Percentiles rank a stretch among this genome's conserved stretches.
Conservation (phyloP, 2,888 invertebrate genomes). For the Julus scandinavius region DNA sequence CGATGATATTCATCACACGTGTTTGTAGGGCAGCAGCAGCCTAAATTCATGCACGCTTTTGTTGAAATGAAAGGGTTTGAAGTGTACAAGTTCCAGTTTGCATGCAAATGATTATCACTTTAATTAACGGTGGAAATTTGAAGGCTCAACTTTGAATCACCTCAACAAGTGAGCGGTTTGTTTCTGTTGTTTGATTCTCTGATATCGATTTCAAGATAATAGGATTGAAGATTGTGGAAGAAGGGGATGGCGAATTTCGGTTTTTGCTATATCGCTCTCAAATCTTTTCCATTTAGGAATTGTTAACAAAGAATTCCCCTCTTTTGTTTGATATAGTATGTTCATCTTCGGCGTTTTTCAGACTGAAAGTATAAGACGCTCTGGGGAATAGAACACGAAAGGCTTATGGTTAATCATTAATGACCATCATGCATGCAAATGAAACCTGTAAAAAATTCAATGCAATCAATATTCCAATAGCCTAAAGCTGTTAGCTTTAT, state of each 20-base stretch:
- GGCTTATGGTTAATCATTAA: conserved; percentile 12
- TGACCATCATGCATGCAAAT: background rate
- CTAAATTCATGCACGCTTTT: background rate
- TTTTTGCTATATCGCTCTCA: background rate
- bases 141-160: background rate
- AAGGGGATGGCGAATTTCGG: background rate
- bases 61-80: background rate
- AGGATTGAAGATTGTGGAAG: background rate
- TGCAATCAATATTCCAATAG: conserved; percentile 29
- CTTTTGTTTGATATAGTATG: background rate
- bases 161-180: background rate
- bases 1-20: background rate
- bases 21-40: background rate
- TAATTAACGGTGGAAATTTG: background rate
- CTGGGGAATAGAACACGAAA: background rate
- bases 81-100: background rate
- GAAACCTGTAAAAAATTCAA: background rate
- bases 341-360: background rate
- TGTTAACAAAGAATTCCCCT: background rate
- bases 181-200: background rate
- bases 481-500: background rate
- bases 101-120: background rate
- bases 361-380: background rate
- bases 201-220: background rate
- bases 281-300: conserved; percentile 28